Evolutionary conservation across 2,888 invertebrate genomes (phyloP).

Genomic region (Dryobota labecula): DNA sequence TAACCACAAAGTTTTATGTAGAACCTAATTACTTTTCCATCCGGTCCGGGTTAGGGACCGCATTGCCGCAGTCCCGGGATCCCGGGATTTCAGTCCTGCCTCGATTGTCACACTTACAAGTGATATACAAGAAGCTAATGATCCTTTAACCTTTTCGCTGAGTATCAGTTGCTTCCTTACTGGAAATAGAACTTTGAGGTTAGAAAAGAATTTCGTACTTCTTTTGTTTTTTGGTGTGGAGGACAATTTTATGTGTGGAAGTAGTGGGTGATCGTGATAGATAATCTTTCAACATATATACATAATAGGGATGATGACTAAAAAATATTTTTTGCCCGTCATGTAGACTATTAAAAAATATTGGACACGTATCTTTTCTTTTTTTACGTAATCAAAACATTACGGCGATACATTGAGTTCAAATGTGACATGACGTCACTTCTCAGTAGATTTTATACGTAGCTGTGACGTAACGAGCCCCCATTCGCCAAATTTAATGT

Average conservation of each 20-base stretch:
- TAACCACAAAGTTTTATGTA: constrained; percentile 56
- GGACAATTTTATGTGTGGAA: background rate
- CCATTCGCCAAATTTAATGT: no score
- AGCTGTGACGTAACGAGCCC: no score
- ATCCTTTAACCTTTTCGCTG: constrained; percentile 55
- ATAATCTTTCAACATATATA: background rate
- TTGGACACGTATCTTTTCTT: no score
- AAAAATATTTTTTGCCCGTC: no score
- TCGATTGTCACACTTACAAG: constrained; percentile 63
- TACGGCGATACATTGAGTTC: no score
- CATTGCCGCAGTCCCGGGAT: constrained; percentile 51
- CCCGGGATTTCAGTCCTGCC: constrained; percentile 48
- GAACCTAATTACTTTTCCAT: constrained; percentile 72
- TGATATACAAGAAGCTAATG: constrained; percentile 69
- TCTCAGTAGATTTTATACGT: no score
- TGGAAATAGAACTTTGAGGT: constrained; percentile 15
- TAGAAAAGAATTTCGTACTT: background rate
- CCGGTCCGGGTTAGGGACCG: constrained; percentile 43
- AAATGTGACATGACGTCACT: no score
- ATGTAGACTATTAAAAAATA: no score
- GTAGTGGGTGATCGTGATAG: background rate
- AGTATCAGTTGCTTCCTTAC: constrained; percentile 28
- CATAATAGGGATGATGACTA: no score
- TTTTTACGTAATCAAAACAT: no score
- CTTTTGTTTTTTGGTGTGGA: constrained; percentile 19